Conservation (phyloP, 2,113 vertebrate genomes). For the Phodopus roborovskii region DNA sequence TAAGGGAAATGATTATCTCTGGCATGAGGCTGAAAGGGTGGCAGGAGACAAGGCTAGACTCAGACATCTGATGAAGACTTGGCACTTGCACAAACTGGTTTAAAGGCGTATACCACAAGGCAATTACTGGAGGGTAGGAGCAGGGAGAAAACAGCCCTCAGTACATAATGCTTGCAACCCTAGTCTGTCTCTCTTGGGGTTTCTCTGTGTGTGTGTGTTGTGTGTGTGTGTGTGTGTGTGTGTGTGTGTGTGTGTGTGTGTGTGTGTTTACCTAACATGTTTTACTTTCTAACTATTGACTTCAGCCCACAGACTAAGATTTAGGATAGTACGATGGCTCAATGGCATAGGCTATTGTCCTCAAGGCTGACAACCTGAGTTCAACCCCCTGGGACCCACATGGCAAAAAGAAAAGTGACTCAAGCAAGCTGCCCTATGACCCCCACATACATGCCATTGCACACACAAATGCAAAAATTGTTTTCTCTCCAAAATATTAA, state of each 20-base stretch:
- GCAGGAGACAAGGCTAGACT: background rate
- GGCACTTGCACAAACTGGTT: background rate
- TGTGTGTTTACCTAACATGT: background rate
- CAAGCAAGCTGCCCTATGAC: no score
- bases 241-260: background rate
- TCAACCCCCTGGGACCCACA: background rate
- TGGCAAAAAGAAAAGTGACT: background rate
- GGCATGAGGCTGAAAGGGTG: background rate
- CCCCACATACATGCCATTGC: background rate
- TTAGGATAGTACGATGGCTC: background rate
- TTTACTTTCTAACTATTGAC: slow-evolving; percentile 20
- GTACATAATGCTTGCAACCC: background rate
- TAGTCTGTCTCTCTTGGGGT: background rate
- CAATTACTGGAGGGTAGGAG: background rate
- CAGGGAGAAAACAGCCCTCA: background rate
- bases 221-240: background rate
- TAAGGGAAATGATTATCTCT: slow-evolving; percentile 39
- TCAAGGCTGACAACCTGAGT: background rate
- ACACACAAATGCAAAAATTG: background rate
- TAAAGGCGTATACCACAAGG: background rate
- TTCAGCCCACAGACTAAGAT: background rate
- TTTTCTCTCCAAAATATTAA: background rate
- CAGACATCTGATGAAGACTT: background rate
- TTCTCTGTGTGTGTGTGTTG: background rate
- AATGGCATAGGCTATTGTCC: background rate